These are phyloP conservation scores for Siderastrea siderea DNA, from an alignment of 92 coral and sea anemone species.

Conservation along the genomic window DNA sequence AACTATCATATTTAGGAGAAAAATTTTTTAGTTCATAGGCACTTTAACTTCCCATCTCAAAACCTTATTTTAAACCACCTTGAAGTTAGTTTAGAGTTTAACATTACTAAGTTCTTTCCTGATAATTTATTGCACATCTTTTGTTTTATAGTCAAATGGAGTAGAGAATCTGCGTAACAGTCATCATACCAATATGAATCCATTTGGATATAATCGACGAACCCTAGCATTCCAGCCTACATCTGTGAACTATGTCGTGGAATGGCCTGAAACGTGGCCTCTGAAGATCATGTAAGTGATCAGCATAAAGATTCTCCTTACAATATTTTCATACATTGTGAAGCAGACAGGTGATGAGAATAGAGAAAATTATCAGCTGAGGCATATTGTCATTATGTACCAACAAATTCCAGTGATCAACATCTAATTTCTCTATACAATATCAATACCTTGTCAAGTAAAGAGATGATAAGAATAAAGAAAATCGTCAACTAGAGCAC, in stretches of 20 bases:
- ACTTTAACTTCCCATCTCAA: too few relatives aligned
- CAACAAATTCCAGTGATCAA: not conserved
- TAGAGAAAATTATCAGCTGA: not conserved
- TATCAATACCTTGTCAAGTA: too few relatives aligned
- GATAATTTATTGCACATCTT: not conserved
- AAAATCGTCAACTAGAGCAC: too few relatives aligned
- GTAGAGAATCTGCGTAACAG: slow-evolving; percentile 45
- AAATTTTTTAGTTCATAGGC: too few relatives aligned
- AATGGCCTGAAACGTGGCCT: slow-evolving; percentile 97
- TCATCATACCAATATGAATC: slow-evolving; percentile 74
- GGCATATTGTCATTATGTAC: not conserved
- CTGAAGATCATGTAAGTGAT: slow-evolving; percentile 83
- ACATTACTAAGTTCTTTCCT: not conserved
- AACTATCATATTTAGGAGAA: too few relatives aligned
- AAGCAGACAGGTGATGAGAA: not conserved
- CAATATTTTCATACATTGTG: not conserved
- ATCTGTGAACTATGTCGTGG: slow-evolving; percentile 83
- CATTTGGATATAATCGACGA: slow-evolving; percentile 88
- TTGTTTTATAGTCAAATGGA: slow-evolving; percentile 36
- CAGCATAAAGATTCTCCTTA: not conserved
- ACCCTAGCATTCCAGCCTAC: slow-evolving; percentile 83
- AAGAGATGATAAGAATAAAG: too few relatives aligned
- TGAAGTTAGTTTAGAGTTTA: not conserved
- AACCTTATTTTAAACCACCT: too few relatives aligned
- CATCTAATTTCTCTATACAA: not conserved